Conservation (phyloP, 2,113 vertebrate genomes). For the Junco hyemalis region DNA sequence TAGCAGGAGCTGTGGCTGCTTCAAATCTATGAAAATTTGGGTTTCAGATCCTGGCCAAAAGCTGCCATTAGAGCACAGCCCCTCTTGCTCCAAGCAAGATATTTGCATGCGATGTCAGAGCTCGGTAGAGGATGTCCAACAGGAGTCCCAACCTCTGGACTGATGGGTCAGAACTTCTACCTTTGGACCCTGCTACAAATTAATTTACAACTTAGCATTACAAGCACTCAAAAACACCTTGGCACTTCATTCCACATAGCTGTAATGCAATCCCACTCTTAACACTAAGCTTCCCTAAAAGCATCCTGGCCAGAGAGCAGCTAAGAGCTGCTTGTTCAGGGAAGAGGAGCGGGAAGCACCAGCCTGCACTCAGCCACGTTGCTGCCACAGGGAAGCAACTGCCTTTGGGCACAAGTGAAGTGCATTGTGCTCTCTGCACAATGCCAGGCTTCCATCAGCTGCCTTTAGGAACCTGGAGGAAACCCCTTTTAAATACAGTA, state of each 20-base stretch:
- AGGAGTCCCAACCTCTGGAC: not conserved
- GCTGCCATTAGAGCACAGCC: not conserved
- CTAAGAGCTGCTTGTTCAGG: not conserved
- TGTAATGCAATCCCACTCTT: not conserved
- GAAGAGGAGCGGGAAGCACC: not conserved
- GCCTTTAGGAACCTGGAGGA: not conserved
- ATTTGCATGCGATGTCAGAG: accelerated
- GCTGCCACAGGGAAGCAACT: not conserved
- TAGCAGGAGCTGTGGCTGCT: not conserved
- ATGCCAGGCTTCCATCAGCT: not conserved
- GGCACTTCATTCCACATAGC: not conserved
- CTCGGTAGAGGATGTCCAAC: not conserved
- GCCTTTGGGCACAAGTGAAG: not conserved
- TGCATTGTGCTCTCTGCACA: not conserved
- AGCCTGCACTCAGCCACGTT: not conserved
- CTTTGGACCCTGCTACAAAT: not conserved
- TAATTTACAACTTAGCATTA: not conserved
- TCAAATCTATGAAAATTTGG: not conserved
- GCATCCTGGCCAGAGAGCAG: not conserved
- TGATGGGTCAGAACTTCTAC: not conserved
- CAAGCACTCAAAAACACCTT: not conserved
- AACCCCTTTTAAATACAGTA: not conserved
- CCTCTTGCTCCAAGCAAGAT: not conserved
- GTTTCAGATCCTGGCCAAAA: not conserved
- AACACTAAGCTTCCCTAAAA: not conserved